Evolutionary conservation across 2,888 invertebrate species (phyloP), one percentile per base, ranked within the genome.

Genomic region (Tetrapedia diversipes): DNA sequence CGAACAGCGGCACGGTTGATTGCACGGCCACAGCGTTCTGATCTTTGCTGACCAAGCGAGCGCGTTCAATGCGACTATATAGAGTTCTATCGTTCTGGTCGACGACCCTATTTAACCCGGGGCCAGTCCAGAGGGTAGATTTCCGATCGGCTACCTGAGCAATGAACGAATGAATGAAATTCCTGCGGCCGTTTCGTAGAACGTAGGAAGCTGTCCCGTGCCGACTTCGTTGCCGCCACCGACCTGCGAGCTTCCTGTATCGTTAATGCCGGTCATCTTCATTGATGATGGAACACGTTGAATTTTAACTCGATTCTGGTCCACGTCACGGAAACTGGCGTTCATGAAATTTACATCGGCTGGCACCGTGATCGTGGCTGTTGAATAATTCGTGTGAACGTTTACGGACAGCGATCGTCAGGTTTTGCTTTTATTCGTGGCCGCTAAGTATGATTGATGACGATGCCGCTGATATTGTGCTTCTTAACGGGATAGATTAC

Each of bases 161-260:
- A 83, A 84, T 80, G 76, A 73, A 78, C 80, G 79, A 85, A 79
- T 86, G 84, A 86, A 85, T 86, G 86, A 74, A 84, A 86, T 86
- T 86, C 86, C 73, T 84, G 56, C 56, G 72, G 49, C 73, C 77
- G 54, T 77, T 80, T 67, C 74, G 69, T 49, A 57, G 63, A 75
- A 72, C 74, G 43, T 61, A 34, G n/a, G n/a, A n/a, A n/a, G 37
- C 76, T 77, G 75, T 74, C 69, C 73, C 70, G 41, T 60, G n/a
- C 60, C 51, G 49, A 63, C 49, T 78, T 77, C 54, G 76, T 63
- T 70, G 57, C 68, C 53, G 47, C 34, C 49, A 74, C 67, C n/a
- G 57, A 54, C 39, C 59, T 49, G 34, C 45, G 22, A n/a, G 22
- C 69, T 27, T 65, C 53, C 45, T 66, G 49, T 49, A 47, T 49